Conservation (phyloP, 2,113 vertebrate species). For the Micronisus gabar region DNA sequence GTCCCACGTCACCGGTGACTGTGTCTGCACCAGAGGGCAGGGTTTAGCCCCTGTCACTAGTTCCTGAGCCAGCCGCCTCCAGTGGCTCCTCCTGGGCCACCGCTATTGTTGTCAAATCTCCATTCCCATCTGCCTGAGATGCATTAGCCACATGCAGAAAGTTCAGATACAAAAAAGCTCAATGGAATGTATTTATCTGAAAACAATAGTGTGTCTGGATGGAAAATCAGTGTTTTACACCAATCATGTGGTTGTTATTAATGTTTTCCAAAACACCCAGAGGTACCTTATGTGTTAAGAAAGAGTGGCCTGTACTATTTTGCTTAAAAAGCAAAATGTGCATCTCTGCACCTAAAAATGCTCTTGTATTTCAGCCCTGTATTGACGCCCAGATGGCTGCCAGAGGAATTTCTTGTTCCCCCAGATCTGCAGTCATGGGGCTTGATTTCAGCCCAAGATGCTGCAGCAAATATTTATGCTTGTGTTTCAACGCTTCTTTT, state of each 20-base stretch:
- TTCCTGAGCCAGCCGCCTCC: neutral
- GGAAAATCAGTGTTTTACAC: slow-evolving; percentile 26
- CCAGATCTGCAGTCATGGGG: neutral
- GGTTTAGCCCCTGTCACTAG: neutral
- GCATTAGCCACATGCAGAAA: neutral
- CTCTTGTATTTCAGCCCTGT: neutral
- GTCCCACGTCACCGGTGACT: rapidly evolving
- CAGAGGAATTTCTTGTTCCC: neutral
- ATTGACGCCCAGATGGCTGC: neutral
- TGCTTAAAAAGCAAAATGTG: neutral
- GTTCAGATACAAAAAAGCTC: neutral
- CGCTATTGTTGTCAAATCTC: neutral
- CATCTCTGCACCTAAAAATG: neutral
- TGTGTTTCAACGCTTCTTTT: neutral
- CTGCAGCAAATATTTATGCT: neutral
- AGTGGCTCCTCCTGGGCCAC: neutral
- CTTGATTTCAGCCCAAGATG: neutral
- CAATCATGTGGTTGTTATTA: slow-evolving; percentile 54
- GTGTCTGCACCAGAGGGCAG: neutral
- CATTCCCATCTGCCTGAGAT: neutral
- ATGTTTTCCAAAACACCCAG: slow-evolving; percentile 56
- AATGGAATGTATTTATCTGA: slow-evolving; percentile 46
- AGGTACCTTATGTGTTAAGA: slow-evolving; percentile 1
- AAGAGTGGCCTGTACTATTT: neutral
- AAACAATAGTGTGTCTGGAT: slow-evolving; percentile 41